Percentiles rank a stretch among this genome's conserved stretches.
Evolutionary conservation across 2,888 invertebrate genomes (phyloP).

Genomic region (Drosophila differens): DNA sequence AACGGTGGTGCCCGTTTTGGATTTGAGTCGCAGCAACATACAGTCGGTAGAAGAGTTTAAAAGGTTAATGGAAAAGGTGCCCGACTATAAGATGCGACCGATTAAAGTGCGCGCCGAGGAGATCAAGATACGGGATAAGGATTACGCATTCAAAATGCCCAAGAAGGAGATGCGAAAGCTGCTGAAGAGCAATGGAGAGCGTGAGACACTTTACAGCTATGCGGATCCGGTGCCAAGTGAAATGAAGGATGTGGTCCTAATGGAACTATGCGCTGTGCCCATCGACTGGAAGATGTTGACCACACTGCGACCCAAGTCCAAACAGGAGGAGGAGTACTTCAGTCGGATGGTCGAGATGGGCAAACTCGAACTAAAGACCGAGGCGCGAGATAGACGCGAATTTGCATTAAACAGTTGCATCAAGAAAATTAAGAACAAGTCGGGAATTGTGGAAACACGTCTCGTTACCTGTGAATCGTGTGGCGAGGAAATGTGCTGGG

Average conservation of each 20-base stretch:
- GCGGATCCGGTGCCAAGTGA: conserved; percentile 93
- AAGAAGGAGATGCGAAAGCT: conserved; percentile 89
- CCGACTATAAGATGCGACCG: conserved; percentile 95
- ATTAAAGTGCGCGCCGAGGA: conserved; percentile 94
- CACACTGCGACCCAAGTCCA: conserved; percentile 92
- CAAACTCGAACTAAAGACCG: conserved; percentile 91
- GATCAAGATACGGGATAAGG: conserved; percentile 90
- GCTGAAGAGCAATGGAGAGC: conserved; percentile 82
- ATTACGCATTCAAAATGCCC: conserved; percentile 90
- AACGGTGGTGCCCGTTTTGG: conserved; percentile 93
- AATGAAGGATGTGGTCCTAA: conserved; percentile 87
- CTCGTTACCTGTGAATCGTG: conserved; percentile 92
- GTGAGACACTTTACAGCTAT: conserved; percentile 85
- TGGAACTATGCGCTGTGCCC: conserved; percentile 92
- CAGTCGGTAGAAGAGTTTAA: conserved; percentile 93
- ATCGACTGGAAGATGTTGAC: conserved; percentile 98
- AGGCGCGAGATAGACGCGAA: conserved; percentile 89
- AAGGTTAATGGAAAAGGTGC: conserved; percentile 93
- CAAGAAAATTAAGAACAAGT: conserved; percentile 92
- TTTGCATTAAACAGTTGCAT: conserved; percentile 89
- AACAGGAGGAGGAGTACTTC: conserved; percentile 94
- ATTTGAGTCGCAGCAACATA: conserved; percentile 92
- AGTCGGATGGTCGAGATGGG: conserved; percentile 93
- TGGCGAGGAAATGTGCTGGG: conserved; percentile 94
- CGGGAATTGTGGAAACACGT: conserved; percentile 92